Conservation (phyloP, 2,113 vertebrate species). For the Globicephala melas region DNA sequence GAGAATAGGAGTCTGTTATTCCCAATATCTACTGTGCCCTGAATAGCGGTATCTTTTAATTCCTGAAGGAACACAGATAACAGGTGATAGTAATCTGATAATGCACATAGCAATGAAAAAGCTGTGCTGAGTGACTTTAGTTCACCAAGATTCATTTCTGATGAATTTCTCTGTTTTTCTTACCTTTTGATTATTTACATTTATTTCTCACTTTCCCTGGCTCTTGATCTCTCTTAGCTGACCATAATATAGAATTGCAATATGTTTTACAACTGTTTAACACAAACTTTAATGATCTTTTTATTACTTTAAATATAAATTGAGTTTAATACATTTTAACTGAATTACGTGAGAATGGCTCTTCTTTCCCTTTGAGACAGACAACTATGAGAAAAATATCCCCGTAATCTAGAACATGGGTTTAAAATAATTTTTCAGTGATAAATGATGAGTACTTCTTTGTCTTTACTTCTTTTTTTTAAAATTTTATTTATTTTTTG, state of each 20-base stretch:
- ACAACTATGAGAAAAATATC: not conserved
- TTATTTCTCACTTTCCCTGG: not conserved
- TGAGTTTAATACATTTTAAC: not conserved
- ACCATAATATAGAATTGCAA: not conserved
- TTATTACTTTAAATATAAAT: not conserved
- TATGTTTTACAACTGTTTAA: not conserved
- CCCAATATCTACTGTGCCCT: not conserved
- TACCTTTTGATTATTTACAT: not conserved
- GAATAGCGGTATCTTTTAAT: not conserved
- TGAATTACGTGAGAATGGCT: not conserved
- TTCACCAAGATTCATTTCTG: not conserved
- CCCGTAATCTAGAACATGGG: not conserved
- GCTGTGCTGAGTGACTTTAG: not conserved
- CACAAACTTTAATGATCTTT: not conserved
- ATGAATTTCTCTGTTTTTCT: not conserved
- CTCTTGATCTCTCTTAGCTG: not conserved
- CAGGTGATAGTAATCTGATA: not conserved
- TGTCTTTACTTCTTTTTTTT: not conserved
- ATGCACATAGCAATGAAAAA: not conserved
- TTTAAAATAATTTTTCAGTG: not conserved
- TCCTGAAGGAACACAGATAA: not conserved
- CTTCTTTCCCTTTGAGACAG: not conserved
- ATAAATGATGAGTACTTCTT: not conserved
- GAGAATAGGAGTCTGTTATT: not conserved
- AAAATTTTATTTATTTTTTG: too few species aligned